Evolutionary conservation across 2,113 vertebrate species (phyloP).

Genomic region (Sebastes fasciatus): DNA sequence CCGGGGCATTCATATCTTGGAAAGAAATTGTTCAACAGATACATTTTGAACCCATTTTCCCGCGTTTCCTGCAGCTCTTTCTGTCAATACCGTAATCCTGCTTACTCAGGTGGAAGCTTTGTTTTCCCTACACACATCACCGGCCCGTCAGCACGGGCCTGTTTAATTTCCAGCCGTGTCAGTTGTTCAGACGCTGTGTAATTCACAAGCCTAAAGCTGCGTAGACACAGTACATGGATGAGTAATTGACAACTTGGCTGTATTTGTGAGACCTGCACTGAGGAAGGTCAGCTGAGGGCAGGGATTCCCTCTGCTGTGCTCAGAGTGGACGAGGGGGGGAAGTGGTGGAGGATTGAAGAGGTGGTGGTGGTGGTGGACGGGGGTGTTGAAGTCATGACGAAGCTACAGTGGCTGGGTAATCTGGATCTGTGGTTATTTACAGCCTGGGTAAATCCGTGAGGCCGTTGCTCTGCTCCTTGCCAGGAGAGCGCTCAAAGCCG

Average conservation of each 20-base stretch:
- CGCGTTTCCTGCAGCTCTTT: background rate
- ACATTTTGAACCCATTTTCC: background rate
- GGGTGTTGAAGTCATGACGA: conserved; percentile 44
- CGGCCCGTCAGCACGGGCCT: conserved; percentile 44
- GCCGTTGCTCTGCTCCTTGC: conserved; percentile 25
- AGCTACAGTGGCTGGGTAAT: conserved; percentile 70
- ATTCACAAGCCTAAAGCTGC: background rate
- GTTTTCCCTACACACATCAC: conserved; percentile 23
- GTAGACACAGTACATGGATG: background rate
- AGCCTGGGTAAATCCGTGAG: conserved; percentile 71
- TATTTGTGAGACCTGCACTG: background rate
- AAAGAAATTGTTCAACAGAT: background rate
- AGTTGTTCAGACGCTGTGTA: background rate
- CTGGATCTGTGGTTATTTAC: conserved; percentile 82
- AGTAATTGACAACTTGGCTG: background rate
- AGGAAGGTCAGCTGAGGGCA: conserved; percentile 29
- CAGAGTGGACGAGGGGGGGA: background rate
- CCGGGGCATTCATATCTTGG: background rate
- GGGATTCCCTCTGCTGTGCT: conserved; percentile 63
- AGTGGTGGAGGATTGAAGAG: conserved; percentile 4
- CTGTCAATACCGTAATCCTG: background rate
- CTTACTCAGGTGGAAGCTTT: conserved; percentile 24
- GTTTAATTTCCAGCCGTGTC: conserved; percentile 28
- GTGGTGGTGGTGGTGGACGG: background rate
- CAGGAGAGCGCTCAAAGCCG: conserved; percentile 12